phyloP scores from a whole-genome alignment of 2,113 vertebrate species.

The Argyrosomus japonicus region DNA sequence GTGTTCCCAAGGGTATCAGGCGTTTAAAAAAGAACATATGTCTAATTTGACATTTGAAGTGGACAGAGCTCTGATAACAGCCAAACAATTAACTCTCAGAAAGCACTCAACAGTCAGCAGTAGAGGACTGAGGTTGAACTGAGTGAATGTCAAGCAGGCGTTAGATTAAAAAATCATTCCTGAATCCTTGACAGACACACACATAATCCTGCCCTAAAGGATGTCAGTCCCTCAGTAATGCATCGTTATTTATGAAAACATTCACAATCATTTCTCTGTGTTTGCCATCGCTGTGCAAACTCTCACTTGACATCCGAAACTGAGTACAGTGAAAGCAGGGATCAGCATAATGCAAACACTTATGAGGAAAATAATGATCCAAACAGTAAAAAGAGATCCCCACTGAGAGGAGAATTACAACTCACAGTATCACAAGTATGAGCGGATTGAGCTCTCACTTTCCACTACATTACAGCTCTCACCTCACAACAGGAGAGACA shows the following conservation, averaged over 20 bases:
- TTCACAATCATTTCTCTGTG: slow-evolving; percentile 17
- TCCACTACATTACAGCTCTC: slow-evolving; percentile 62
- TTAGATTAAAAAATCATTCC: slow-evolving; percentile 37
- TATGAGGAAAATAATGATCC: slow-evolving; percentile 71
- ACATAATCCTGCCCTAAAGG: slow-evolving; percentile 20
- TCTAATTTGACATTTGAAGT: slow-evolving; percentile 36
- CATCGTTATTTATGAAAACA: slow-evolving; percentile 16
- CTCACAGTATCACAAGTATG: slow-evolving; percentile 56
- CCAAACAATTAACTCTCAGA: slow-evolving; percentile 17
- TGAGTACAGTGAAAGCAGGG: slow-evolving; percentile 27
- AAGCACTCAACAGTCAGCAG: slow-evolving; percentile 26
- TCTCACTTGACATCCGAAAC: slow-evolving; percentile 46
- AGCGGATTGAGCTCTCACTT: slow-evolving; percentile 59
- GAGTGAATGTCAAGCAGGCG: slow-evolving; percentile 19
- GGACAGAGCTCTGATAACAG: background rate
- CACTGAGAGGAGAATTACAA: slow-evolving; percentile 68
- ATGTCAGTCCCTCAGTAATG: slow-evolving; percentile 7
- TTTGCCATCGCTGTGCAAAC: slow-evolving; percentile 28
- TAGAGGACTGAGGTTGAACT: background rate
- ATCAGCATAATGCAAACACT: slow-evolving; percentile 69
- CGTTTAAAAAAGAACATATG: slow-evolving; percentile 1
- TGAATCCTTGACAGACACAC: slow-evolving; percentile 28
- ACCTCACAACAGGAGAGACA: slow-evolving; percentile 71
- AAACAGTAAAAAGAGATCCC: slow-evolving; percentile 60
- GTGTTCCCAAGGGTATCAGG: background rate